Conservation (phyloP, 2,113 vertebrate genomes). For the Brachionichthys hirsutus region DNA sequence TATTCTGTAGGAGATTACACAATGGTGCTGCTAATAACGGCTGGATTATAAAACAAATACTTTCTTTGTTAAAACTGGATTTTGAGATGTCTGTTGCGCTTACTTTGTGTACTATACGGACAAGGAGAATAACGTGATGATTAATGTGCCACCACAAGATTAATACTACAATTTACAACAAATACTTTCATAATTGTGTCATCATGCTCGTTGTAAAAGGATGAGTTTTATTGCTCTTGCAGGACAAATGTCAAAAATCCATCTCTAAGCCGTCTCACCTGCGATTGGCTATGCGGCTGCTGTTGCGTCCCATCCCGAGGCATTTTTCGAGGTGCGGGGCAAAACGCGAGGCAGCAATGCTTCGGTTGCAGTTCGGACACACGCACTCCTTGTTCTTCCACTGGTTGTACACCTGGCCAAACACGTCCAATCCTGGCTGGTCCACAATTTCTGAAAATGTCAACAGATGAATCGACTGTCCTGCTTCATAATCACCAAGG, state of each 20-base stretch:
- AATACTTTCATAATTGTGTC: too few species aligned
- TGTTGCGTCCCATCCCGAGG: constrained; percentile 98
- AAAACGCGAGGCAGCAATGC: constrained; percentile 95
- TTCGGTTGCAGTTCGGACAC: constrained; percentile 97
- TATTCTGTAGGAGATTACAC: constrained; percentile 76
- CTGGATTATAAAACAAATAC: constrained; percentile 8
- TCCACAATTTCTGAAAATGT: constrained; percentile 90
- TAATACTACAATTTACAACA: too few species aligned
- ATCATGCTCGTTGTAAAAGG: not conserved
- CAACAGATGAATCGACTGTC: not conserved
- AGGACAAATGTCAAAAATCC: not conserved
- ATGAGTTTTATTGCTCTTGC: not conserved
- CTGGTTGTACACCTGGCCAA: constrained; percentile 98
- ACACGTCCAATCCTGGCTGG: constrained; percentile 97
- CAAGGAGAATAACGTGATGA: not conserved
- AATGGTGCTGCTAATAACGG: not conserved
- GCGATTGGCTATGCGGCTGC: constrained; percentile 97
- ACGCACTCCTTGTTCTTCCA: constrained; percentile 99
- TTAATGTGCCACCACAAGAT: too few species aligned
- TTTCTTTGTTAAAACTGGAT: not conserved
- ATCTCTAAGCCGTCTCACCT: constrained; percentile 70
- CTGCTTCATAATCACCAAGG: not conserved
- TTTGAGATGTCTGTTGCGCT: too few species aligned
- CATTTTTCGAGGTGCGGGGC: constrained; percentile 98
- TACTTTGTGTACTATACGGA: not conserved